These are phyloP conservation scores for Lampris megalopsis DNA, from an alignment of 2,113 vertebrate genomes.

Conservation along the genomic window DNA sequence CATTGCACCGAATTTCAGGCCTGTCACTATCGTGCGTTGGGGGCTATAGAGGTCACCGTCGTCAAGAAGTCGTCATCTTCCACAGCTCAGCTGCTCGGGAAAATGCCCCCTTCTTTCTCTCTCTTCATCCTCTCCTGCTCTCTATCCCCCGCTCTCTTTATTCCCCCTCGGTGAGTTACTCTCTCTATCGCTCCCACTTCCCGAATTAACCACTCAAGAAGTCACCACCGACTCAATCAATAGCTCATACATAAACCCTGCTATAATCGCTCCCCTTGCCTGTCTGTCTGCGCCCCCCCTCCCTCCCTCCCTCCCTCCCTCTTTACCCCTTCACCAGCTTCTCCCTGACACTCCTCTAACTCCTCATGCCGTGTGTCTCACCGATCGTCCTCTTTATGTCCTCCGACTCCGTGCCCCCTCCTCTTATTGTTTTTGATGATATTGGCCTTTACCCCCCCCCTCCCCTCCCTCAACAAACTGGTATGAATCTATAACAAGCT, in stretches of 20 bases:
- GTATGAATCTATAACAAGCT: too few relatives aligned
- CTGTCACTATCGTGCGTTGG: neutral
- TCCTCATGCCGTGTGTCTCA: constrained; percentile 1
- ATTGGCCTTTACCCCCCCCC: neutral
- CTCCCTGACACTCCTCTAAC: constrained; percentile 38
- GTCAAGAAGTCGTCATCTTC: constrained; percentile 31
- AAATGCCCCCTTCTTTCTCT: constrained; percentile 37
- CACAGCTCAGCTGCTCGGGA: constrained; percentile 39
- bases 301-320: constrained; percentile 32
- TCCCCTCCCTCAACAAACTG: neutral
- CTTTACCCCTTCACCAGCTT: constrained; percentile 26
- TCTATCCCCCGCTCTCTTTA: constrained; percentile 62
- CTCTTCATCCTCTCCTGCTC: constrained; percentile 50
- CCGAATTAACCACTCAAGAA: constrained; percentile 90
- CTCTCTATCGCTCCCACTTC: constrained; percentile 87
- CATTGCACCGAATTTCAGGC: too few relatives aligned
- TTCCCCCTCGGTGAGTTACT: constrained; percentile 80
- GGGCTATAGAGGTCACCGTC: neutral
- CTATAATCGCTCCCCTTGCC: constrained; percentile 84
- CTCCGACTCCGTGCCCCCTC: neutral
- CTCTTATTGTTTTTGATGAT: neutral
- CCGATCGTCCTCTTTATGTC: constrained; percentile 20
- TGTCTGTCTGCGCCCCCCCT: constrained; percentile 73
- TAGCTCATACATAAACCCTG: constrained; percentile 89
- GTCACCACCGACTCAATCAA: constrained; percentile 89